Conservation (phyloP, 2,113 vertebrate species). For the Lichenostomus cassidix region DNA sequence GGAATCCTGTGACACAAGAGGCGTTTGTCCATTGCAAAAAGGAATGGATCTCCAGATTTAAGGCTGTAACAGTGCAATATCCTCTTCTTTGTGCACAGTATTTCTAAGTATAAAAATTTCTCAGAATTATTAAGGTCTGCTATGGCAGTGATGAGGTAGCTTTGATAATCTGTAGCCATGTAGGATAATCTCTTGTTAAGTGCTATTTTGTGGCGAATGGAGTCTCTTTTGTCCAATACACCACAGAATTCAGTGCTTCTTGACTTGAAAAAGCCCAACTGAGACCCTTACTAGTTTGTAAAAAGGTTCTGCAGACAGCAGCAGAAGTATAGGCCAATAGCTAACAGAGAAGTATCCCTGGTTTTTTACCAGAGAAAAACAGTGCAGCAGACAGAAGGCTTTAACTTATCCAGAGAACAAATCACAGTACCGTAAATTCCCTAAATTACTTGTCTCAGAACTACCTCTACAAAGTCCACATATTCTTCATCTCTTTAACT, state of each 20-base stretch:
- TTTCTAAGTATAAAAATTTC: not conserved
- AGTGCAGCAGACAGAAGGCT: not conserved
- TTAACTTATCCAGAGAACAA: not conserved
- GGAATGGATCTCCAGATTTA: not conserved
- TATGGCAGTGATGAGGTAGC: not conserved
- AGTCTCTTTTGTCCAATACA: not conserved
- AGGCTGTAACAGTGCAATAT: not conserved
- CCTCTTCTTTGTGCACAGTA: not conserved
- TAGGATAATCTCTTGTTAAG: not conserved
- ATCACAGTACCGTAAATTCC: not conserved
- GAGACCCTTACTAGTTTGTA: not conserved
- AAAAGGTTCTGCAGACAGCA: not conserved
- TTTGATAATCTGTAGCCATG: not conserved
- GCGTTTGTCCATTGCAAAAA: not conserved
- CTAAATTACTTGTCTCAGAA: not conserved
- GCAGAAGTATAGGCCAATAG: not conserved
- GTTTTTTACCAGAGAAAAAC: not conserved
- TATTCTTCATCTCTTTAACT: not conserved
- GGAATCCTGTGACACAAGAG: not conserved
- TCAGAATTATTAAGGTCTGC: not conserved
- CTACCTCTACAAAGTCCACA: not conserved
- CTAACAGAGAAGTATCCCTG: not conserved
- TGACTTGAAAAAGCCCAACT: not conserved
- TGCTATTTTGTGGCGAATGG: not conserved
- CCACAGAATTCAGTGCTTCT: not conserved